Base-by-base conservation (phyloP, 2,888 invertebrate species). In the Sphaerophoria rueppellii region DNA sequence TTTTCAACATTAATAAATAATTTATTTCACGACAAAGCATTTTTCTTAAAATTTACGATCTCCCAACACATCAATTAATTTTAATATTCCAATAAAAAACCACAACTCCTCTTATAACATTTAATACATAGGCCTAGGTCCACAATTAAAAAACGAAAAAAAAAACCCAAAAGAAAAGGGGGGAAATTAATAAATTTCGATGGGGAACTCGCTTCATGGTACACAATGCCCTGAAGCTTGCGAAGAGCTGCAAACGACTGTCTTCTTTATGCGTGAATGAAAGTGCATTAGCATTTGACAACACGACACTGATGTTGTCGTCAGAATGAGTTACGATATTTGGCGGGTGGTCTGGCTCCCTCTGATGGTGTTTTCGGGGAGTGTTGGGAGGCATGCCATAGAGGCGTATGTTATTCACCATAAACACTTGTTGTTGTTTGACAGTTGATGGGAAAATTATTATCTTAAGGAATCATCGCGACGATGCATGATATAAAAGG, bases 181-280 rank as follows among this genome's bases (percentile, higher is more conserved):
- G 69, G 70, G 58, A 83, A 79, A 83, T 79, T 83, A 83, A 83
- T 83, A 79, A 83, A 83, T 83, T 71, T 67, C 48, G 65, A 74
- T 71, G 35, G 74, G 69, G 40, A 67, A 48, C 35, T 32, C 48
- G 6, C 12, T 32, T 5, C 54, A 54, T 7, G 32, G 16, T 12
- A 55, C 43, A 43, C 9, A 43, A 60, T 55, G 52, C 24, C 24
- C 24, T 24, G 24, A 24, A 24, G 24, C 24, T 24, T 14, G 24
- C 34, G 34, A 9, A 4, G 7, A 50, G 48, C 11, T 32, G 50
- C 34, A 35, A 16, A 43, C 32, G 52, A 52, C 7, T 6, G 32
- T 50, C n/a, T 46, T 37, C 35, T 57, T 32, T 46, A 24, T 67
- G 72, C 46, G 74, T 70, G 57, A 57, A 70, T 43, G 34, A 52